Base-by-base conservation (phyloP, 2,888 invertebrate species). In the Bedellia somnulentella region DNA sequence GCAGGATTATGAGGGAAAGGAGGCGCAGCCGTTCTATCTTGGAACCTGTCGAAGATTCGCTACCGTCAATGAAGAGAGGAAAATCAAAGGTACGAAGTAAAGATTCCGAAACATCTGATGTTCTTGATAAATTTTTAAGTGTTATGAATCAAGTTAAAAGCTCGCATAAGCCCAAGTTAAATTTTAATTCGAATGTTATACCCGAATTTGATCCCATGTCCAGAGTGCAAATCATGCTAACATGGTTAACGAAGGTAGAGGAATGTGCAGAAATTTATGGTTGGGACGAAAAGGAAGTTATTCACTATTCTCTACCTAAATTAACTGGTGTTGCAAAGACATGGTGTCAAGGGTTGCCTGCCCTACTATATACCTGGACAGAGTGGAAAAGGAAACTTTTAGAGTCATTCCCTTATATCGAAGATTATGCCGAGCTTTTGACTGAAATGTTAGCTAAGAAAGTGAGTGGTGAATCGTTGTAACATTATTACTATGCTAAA, bases 401-500 rank as follows among this genome's bases (percentile, higher is more conserved):
- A 1, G 35, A 30, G 15, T 34, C 34, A 4, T 37, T 37, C 17
- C 37, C 34, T 2, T 12, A 15, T 2, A 28, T 14, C 10, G 35
- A 37, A 27, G 30, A 37, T 18, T 37, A 34, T 25, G 37, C 35
- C 5, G 32, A 41, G 16, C 21, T 41, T 4, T 15, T 37, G 5
- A 34, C 34, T 1, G 39, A 41, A 3, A 39, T 41, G 39, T 27
- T 41, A 5, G 17, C 24, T 21, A 35, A 27, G 24, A 21, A 25
- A 9, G 33, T 16, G 6, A 28, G 30, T 16, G 35, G 35, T 1
- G 38, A 40, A 30, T 34, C 38, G 3, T 16, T 41, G 8, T 37
- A 39, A 15, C 15, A 30, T 1, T 39, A 39, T 28, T 41, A 35
- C 34, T 41, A 31, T 27, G 18, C 32, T 0, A 39, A 41, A 24